phyloP scores from a whole-genome alignment of 2,113 vertebrate species.

The Ornithorhynchus anatinus region DNA sequence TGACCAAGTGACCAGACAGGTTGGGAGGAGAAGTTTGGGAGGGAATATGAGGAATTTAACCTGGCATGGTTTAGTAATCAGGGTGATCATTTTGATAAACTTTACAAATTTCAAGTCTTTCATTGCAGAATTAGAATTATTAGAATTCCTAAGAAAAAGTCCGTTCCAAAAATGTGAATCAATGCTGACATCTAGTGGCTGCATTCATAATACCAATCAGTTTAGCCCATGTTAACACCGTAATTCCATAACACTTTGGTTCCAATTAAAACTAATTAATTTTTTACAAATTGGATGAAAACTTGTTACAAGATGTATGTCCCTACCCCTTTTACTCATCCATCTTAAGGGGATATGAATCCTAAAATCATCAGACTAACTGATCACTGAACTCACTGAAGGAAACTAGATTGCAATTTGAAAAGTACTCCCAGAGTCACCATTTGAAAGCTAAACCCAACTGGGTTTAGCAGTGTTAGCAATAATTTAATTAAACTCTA shows the following conservation, averaged over 20 bases:
- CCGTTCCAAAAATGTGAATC: slow-evolving; percentile 27
- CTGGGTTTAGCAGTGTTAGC: slow-evolving; percentile 2
- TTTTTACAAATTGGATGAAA: slow-evolving; percentile 5
- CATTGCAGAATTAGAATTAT: too few relatives aligned
- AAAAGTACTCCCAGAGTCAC: neutral
- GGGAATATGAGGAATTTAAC: too few relatives aligned
- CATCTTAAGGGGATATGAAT: neutral
- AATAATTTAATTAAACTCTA: slow-evolving; percentile 15
- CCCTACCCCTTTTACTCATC: neutral
- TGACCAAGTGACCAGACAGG: too few relatives aligned
- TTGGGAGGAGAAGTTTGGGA: too few relatives aligned
- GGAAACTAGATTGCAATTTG: neutral
- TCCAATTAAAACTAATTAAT: slow-evolving; percentile 16
- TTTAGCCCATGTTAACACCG: neutral
- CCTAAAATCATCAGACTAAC: neutral
- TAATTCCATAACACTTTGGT: neutral
- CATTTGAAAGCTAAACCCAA: slow-evolving; percentile 27
- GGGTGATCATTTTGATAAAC: too few relatives aligned
- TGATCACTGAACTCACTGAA: neutral
- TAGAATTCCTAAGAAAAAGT: neutral
- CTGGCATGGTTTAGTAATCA: too few relatives aligned
- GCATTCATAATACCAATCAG: neutral
- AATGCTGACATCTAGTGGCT: slow-evolving; percentile 66
- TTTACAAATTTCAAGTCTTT: too few relatives aligned
- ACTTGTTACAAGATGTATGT: slow-evolving; percentile 4